These are phyloP conservation scores for Drosophila truncata DNA, from an alignment of 1,140 invertebrate species.

Conservation along the genomic window DNA sequence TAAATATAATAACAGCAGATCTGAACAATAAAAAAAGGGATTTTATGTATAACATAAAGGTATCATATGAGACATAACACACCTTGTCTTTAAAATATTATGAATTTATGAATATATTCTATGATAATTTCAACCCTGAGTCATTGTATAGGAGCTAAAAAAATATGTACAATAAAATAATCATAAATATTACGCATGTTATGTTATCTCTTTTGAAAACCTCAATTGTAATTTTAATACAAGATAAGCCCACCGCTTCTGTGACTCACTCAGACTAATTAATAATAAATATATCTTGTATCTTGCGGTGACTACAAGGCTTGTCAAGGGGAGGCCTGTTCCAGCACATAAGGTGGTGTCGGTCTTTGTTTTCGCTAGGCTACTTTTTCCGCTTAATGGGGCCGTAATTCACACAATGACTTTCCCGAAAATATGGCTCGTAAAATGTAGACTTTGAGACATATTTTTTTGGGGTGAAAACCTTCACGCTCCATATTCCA, in stretches of 20 bases:
- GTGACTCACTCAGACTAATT: conserved; percentile 16
- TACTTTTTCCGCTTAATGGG: conserved; percentile 13
- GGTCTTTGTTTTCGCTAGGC: conserved; percentile 8
- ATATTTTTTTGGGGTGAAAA: conserved; percentile 14
- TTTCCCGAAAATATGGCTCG: conserved; percentile 19
- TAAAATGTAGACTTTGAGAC: conserved; percentile 19
- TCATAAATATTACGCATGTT: background rate
- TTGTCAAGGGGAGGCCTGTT: background rate
- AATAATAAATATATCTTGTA: conserved; percentile 1
- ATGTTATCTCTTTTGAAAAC: conserved; percentile 4
- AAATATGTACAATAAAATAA: background rate
- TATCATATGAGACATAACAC: background rate
- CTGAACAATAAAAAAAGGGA: background rate
- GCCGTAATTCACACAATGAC: conserved; percentile 10
- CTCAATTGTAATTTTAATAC: background rate
- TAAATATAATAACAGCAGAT: background rate
- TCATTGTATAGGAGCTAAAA: background rate
- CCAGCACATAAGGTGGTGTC: background rate
- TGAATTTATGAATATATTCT: background rate
- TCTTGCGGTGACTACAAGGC: background rate
- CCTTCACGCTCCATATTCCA: conserved; percentile 13
- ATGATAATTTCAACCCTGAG: background rate
- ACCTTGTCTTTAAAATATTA: background rate
- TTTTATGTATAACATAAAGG: background rate
- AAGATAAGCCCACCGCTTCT: background rate